Evolutionary conservation across 2,888 invertebrate genomes (phyloP).

Genomic region (Sinopyrophorus schimmeli): DNA sequence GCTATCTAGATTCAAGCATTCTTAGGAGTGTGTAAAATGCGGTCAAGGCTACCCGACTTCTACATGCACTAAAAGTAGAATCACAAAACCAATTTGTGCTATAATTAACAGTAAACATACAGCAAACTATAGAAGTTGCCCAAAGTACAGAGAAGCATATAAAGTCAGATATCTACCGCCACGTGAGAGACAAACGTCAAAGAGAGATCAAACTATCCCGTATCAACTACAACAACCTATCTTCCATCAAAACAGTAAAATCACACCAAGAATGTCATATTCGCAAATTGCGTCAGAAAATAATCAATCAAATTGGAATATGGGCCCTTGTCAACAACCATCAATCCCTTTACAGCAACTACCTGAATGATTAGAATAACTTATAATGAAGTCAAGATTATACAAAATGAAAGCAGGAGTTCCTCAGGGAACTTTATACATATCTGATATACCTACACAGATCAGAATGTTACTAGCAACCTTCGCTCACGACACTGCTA

Average conservation of each 20-base stretch:
- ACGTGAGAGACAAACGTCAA: not conserved
- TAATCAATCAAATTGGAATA: no score
- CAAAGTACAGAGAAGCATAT: slow-evolving; percentile 1
- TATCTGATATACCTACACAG: not conserved
- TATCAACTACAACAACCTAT: no score
- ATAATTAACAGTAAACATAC: no score
- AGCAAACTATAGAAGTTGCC: slow-evolving; percentile 7
- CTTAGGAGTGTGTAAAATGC: slow-evolving; percentile 3
- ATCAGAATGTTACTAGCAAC: no score
- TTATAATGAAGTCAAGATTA: not conserved
- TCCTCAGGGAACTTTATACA: slow-evolving; percentile 6
- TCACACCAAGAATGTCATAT: no score
- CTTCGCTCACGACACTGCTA: slow-evolving; percentile 6
- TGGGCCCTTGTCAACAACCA: no score
- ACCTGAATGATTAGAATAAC: no score
- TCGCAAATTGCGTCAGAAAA: no score
- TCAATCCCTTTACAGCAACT: no score
- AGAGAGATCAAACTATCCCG: not conserved
- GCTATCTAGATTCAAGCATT: no score
- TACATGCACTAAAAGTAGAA: not conserved
- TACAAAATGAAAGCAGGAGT: slow-evolving; percentile 4
- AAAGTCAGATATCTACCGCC: not conserved
- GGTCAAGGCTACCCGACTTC: not conserved
- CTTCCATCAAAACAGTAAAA: no score
- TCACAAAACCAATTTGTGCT: not conserved